Evolutionary conservation across 2,797 vertebrate genomes (phyloP).

Genomic region (Loriculus beryllinus): DNA sequence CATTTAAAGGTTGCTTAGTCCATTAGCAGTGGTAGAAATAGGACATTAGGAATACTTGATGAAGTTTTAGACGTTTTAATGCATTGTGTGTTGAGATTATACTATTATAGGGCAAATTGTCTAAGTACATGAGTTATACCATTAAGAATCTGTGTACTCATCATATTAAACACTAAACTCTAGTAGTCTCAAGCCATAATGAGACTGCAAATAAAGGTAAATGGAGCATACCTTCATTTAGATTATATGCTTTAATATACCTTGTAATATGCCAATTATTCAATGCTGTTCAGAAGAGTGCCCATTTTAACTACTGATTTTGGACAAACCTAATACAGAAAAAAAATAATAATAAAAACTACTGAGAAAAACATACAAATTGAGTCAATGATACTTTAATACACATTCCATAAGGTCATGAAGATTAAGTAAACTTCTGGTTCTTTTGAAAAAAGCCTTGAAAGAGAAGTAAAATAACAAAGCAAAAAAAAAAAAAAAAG

Average conservation of each 20-base stretch:
- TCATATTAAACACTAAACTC: neutral
- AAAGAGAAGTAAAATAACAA: neutral
- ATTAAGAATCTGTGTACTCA: neutral
- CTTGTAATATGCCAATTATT: constrained; percentile 40
- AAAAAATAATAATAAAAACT: neutral
- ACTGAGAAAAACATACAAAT: neutral
- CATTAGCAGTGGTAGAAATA: neutral
- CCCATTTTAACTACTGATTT: constrained; percentile 9
- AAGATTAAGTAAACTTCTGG: neutral
- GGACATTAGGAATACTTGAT: neutral
- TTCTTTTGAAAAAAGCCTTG: neutral
- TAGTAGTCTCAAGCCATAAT: neutral
- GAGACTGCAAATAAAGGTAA: constrained; percentile 21
- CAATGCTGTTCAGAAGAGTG: neutral
- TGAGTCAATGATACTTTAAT: neutral
- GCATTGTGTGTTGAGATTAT: neutral
- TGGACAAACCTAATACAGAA: neutral
- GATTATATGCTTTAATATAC: constrained; percentile 43
- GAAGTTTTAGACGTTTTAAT: neutral
- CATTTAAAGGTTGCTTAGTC: neutral
- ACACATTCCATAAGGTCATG: neutral
- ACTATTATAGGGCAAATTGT: neutral
- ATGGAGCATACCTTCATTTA: constrained; percentile 44
- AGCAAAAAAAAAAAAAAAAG: neutral
- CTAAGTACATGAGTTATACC: neutral